These are phyloP conservation scores for Anthopleura sola DNA, from an alignment of 64 coral and sea anemone species.

Conservation along the genomic window DNA sequence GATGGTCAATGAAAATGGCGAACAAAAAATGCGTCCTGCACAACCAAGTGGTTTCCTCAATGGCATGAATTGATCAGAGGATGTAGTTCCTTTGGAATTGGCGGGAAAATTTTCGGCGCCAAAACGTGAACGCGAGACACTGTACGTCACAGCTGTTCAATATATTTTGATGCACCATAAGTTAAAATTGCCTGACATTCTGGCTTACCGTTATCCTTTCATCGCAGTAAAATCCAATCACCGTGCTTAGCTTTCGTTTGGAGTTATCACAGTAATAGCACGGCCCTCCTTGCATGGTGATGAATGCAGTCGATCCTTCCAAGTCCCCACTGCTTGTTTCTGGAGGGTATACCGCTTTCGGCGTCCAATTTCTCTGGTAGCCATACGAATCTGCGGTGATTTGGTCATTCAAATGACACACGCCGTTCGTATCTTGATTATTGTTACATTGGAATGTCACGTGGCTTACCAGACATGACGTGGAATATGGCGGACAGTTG, in stretches of 20 bases:
- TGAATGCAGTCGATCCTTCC: background rate
- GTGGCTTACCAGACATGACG: background rate
- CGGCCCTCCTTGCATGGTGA: background rate
- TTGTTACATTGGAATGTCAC: background rate
- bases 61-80: no score
- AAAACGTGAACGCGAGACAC: no score
- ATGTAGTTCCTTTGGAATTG: no score
- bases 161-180: no score
- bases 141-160: no score
- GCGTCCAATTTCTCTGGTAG: background rate
- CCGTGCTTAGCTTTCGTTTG: background rate
- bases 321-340: background rate
- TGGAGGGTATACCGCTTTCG: background rate
- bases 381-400: background rate
- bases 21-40: no score
- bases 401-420: background rate
- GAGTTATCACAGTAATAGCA: background rate
- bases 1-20: no score
- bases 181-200: no score
- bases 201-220: conserved; percentile 1
- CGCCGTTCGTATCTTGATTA: background rate
- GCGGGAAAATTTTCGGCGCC: no score
- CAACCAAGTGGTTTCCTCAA: no score
- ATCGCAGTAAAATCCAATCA: background rate
- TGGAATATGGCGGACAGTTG: background rate